phyloP scores from a whole-genome alignment of 2,113 vertebrate genomes.

The Leptosomus discolor region DNA sequence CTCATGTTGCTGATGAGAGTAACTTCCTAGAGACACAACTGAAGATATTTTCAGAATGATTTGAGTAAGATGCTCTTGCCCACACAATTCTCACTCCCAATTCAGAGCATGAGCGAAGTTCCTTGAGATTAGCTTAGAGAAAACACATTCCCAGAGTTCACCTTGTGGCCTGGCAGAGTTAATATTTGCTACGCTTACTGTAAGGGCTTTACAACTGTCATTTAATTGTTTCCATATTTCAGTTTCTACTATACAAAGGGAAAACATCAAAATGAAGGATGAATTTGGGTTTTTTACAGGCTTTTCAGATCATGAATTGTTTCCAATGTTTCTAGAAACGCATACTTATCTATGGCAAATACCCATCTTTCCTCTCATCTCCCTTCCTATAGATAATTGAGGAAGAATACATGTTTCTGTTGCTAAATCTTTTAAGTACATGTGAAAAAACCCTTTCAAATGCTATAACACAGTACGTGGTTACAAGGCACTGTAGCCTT shows the following conservation, averaged over 20 bases:
- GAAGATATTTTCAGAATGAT: background rate
- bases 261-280: background rate
- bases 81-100: background rate
- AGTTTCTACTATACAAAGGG: background rate
- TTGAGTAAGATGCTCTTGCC: background rate
- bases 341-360: background rate
- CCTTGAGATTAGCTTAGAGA: background rate
- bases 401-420: background rate
- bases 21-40: background rate
- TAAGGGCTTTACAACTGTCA: background rate
- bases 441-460: background rate
- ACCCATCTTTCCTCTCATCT: background rate
- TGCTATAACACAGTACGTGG: background rate
- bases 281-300: background rate
- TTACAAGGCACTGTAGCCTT: background rate
- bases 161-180: background rate
- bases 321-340: background rate
- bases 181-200: background rate
- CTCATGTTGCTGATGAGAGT: background rate
- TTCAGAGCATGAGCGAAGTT: background rate
- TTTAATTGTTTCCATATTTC: background rate
- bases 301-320: background rate
- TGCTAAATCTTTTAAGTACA: background rate
- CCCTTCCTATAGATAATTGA: background rate
- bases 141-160: background rate